Conservation (phyloP, 2,113 vertebrate species). For the Spheniscus mendiculus region DNA sequence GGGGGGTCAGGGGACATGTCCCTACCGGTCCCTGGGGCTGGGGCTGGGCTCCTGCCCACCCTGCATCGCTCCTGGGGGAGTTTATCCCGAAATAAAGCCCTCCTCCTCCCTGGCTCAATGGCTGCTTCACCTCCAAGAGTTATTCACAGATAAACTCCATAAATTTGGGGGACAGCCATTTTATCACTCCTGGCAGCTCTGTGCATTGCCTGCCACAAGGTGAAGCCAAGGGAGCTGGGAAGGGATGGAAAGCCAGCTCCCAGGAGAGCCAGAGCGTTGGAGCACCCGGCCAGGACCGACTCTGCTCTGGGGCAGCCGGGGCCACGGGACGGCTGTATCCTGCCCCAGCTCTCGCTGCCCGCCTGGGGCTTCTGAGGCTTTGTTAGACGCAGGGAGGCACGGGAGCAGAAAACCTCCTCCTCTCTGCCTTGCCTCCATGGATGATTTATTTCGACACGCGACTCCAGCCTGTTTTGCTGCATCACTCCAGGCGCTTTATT, state of each 20-base stretch:
- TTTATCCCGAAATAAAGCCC: background rate
- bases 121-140: slow-evolving; percentile 53
- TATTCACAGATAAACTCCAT: slow-evolving; percentile 69
- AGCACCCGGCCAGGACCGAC: accelerated
- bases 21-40: background rate
- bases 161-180: slow-evolving; percentile 68
- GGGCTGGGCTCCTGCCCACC: background rate
- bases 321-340: accelerated
- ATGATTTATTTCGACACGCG: slow-evolving; percentile 50
- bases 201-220: slow-evolving; percentile 21
- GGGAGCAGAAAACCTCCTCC: slow-evolving; percentile 31
- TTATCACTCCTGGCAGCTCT: slow-evolving; percentile 63
- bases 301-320: background rate
- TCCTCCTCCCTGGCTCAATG: background rate
- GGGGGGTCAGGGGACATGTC: accelerated
- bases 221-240: background rate
- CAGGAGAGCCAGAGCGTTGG: accelerated
- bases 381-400: background rate
- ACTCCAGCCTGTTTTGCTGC: slow-evolving; percentile 64
- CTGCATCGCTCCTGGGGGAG: background rate
- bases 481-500: slow-evolving; percentile 47
- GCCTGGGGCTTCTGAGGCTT: background rate
- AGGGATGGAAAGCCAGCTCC: background rate
- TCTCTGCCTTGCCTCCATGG: slow-evolving; percentile 40
- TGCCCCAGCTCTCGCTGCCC: background rate